These are phyloP conservation scores for Hirundichthys speculiger DNA, from an alignment of 2,113 vertebrate genomes.

Conservation along the genomic window DNA sequence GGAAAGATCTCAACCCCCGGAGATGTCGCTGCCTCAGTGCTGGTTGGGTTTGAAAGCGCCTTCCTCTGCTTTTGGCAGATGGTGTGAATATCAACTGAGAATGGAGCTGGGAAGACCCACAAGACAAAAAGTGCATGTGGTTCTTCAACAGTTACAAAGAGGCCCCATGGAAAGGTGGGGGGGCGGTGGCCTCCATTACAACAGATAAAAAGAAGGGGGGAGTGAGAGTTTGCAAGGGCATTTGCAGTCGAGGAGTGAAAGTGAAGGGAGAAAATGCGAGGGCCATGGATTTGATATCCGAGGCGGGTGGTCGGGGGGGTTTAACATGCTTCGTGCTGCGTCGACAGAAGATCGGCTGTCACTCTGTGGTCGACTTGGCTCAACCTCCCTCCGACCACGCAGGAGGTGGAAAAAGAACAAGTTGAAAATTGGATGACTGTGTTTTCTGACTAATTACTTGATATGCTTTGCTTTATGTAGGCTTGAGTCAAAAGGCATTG, in stretches of 20 bases:
- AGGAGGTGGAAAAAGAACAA: slow-evolving; percentile 67
- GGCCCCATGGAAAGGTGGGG: slow-evolving; percentile 83
- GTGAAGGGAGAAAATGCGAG: slow-evolving; percentile 71
- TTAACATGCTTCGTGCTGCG: slow-evolving; percentile 74
- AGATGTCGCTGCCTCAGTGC: slow-evolving; percentile 55
- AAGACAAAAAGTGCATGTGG: slow-evolving; percentile 93
- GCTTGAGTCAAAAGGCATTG: slow-evolving; percentile 50
- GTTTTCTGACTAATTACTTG: slow-evolving; percentile 70
- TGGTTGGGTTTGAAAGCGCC: slow-evolving; percentile 72
- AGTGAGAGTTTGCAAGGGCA: slow-evolving; percentile 75
- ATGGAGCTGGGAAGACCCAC: slow-evolving; percentile 88
- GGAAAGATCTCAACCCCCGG: slow-evolving; percentile 32
- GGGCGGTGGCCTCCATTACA: slow-evolving; percentile 59
- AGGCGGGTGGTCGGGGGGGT: slow-evolving; percentile 68
- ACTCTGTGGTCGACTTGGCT: slow-evolving; percentile 68
- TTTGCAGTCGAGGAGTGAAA: slow-evolving; percentile 69
- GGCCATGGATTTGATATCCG: slow-evolving; percentile 80
- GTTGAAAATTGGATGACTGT: slow-evolving; percentile 61
- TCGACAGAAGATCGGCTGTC: slow-evolving; percentile 76
- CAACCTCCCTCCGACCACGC: slow-evolving; percentile 71
- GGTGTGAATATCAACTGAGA: slow-evolving; percentile 90
- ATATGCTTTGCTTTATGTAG: slow-evolving; percentile 46
- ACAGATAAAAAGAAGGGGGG: slow-evolving; percentile 79
- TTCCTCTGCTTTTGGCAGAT: slow-evolving; percentile 87
- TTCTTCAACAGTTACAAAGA: slow-evolving; percentile 87